A percentile compares a stretch with the other conserved stretches of the same genome.
phyloP scores from a whole-genome alignment of 2,113 vertebrate genomes.

The Xyrauchen texanus region DNA sequence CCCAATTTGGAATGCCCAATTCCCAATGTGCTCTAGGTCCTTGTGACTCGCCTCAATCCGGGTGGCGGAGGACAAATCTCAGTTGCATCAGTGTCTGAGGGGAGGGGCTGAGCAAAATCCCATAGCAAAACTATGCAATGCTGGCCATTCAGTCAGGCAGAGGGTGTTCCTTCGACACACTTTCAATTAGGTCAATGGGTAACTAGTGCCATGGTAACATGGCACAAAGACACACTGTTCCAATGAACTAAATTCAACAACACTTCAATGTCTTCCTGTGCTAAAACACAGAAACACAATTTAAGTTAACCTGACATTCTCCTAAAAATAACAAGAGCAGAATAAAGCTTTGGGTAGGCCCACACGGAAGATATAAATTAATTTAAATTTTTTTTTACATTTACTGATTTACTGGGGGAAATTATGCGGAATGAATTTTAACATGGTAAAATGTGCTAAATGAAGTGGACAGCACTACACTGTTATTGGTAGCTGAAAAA shows the following conservation, averaged over 20 bases:
- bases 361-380: neutral
- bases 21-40: no score
- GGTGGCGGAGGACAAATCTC: no score
- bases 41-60: no score
- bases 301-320: neutral
- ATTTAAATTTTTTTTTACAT: no score
- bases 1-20: no score
- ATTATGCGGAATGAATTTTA: neutral
- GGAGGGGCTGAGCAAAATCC: no score
- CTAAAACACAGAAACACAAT: neutral
- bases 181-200: slow-evolving; percentile 18
- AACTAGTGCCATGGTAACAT: neutral
- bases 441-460: neutral
- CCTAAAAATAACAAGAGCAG: neutral
- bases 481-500: no score
- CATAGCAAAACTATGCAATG: neutral
- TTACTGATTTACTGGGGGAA: neutral
- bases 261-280: neutral
- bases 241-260: neutral
- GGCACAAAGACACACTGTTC: slow-evolving; percentile 13
- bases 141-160: neutral
- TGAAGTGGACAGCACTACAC: no score
- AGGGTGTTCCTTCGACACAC: neutral
- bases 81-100: no score
- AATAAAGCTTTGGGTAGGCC: neutral